Evolutionary conservation across 1,140 invertebrate species (phyloP).

Genomic region (Tetramorium alpestre): DNA sequence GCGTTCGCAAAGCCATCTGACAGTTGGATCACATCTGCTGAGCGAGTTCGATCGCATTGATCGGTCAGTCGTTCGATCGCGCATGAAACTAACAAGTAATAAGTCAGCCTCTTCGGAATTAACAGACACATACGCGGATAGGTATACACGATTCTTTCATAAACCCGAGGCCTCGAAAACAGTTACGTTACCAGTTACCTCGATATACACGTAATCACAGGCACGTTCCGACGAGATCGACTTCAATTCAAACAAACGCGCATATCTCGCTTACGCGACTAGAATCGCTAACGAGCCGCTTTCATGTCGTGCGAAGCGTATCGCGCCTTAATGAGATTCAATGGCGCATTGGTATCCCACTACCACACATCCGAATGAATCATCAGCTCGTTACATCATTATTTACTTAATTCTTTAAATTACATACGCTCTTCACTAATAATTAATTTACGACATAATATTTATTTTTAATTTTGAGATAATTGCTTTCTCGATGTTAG

Average conservation of each 20-base stretch:
- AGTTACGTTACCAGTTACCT: not conserved
- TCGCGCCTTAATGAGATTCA: conserved; percentile 9
- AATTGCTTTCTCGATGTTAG: too few species aligned
- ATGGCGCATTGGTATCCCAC: not conserved
- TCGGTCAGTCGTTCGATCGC: conserved; percentile 14
- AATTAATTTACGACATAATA: too few species aligned
- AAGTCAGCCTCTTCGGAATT: too few species aligned
- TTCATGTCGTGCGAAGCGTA: not conserved
- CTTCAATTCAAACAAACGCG: not conserved
- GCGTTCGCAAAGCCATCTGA: conserved; percentile 57
- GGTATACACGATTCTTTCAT: not conserved
- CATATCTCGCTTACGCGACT: not conserved
- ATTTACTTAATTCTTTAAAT: not conserved
- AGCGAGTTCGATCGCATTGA: not conserved
- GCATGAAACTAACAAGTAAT: too few species aligned
- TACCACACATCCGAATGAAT: not conserved
- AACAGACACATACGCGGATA: too few species aligned
- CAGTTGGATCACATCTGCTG: conserved; percentile 26
- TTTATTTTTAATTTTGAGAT: too few species aligned
- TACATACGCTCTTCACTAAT: not conserved
- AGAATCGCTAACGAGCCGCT: not conserved
- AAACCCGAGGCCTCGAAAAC: too few species aligned
- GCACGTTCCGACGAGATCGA: not conserved
- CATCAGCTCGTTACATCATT: not conserved
- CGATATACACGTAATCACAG: too few species aligned